Base-by-base conservation (phyloP, 1,140 invertebrate species). In the Belonocnema kinseyi region DNA sequence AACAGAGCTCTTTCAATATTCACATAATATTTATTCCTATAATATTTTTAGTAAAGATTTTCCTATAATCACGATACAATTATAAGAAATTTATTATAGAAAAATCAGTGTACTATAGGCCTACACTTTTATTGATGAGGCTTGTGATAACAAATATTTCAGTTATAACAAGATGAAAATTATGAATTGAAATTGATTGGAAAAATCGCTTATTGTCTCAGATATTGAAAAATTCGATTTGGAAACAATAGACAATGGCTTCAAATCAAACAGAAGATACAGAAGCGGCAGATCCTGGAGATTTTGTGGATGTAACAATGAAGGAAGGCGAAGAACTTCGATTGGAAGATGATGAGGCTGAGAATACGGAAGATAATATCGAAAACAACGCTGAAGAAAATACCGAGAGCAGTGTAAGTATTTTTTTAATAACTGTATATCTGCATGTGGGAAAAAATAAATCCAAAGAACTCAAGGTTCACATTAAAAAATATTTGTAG, bases 191-290 rank as follows among this genome's bases (percentile, higher is more conserved):
- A 66, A 11, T 33, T 33, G 17, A 33, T 13, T 66, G 40, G 40
- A 46, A 46, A 46, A 46, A 46, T 46, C 40, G 13, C 58, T 3
- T 66, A 33, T 14, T 66, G 61, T 66, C 26, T 66, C 40, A 33
- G 26, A 66, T 66, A 40, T 66, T 40, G 26, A 66, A 40, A 33
- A 40, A 66, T 66, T 66, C 26, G 14, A 66, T 12, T 66, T 66
- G 26, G 61, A 66, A 40, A 66, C 26, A 61, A 61, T 26, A 33
- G 21, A 61, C 14, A 40, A 66, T 66, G 61, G 61, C 26, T 66
- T 66, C 61, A 66, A 40, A 7, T 13, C 10, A 40, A 40, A n/a
- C 8, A 66, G 26, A 66, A 66, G 26, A 26, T 66, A 14, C 58
- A 61, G 13, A 14, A 61, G 8, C 14, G 33, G 2, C 16, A 13